These are phyloP conservation scores for Mythimna vitellina DNA, from an alignment of 2,888 invertebrate genomes.

Conservation along the genomic window DNA sequence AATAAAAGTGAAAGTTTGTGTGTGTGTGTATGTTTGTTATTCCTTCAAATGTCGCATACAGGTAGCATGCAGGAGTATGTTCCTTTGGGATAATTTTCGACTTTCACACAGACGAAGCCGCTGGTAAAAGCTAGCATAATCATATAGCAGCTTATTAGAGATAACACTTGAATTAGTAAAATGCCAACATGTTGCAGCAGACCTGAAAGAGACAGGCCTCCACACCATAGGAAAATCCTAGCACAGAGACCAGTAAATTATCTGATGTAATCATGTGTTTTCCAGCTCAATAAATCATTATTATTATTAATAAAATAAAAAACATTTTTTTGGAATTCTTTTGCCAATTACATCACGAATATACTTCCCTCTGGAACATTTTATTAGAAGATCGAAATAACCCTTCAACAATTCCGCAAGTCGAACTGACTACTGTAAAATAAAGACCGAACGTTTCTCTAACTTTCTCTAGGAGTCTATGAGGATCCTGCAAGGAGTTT, in stretches of 20 bases:
- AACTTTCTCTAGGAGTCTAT: neutral
- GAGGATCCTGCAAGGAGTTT: neutral
- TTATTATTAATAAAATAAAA: neutral
- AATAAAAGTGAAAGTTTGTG: neutral
- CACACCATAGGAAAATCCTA: too few species aligned
- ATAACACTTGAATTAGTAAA: neutral
- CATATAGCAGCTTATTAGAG: neutral
- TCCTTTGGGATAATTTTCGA: too few species aligned
- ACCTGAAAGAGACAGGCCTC: neutral
- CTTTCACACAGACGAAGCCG: too few species aligned
- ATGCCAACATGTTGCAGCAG: neutral
- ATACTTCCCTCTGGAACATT: neutral
- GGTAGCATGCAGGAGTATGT: too few species aligned
- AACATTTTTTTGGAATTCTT: neutral
- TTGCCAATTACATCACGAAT: neutral
- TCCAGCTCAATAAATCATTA: too few species aligned
- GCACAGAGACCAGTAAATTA: too few species aligned
- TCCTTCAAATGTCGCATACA: too few species aligned
- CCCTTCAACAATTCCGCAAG: neutral
- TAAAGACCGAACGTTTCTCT: neutral
- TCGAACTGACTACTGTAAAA: neutral
- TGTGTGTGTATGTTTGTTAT: slow-evolving; percentile 1
- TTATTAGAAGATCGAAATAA: too few species aligned
- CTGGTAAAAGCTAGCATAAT: too few species aligned
- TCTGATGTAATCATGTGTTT: too few species aligned